A percentile compares a stretch with the other conserved stretches of the same genome.
Evolutionary conservation across 2,888 invertebrate species (phyloP).

Genomic region (Ophion slaviceki): DNA sequence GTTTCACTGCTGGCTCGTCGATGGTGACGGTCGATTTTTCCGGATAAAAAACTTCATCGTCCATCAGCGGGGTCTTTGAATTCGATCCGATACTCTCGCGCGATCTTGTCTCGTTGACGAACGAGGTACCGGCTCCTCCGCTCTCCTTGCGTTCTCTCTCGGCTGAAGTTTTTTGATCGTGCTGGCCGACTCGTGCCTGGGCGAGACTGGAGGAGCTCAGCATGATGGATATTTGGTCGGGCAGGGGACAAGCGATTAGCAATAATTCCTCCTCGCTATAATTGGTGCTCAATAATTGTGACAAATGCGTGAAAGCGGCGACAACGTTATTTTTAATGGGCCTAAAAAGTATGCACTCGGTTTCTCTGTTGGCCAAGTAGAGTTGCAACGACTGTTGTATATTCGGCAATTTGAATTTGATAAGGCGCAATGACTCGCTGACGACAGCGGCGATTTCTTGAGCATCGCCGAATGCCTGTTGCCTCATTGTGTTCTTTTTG

Average conservation of each 20-base stretch:
- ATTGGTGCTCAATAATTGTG: constrained; percentile 90
- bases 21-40: constrained; percentile 8
- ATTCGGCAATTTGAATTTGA: constrained; percentile 91
- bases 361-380: constrained; percentile 97
- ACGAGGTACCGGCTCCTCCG: constrained; percentile 6
- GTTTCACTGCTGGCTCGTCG: constrained; percentile 13
- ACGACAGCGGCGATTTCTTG: constrained; percentile 90
- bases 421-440: constrained; percentile 90
- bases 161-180: constrained; percentile 9
- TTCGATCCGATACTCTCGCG: constrained; percentile 2
- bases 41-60: constrained; percentile 53
- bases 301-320: constrained; percentile 93
- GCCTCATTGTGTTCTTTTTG: constrained; percentile 78
- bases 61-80: background rate
- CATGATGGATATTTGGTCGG: constrained; percentile 96
- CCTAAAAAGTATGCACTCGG: constrained; percentile 97
- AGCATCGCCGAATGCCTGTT: constrained; percentile 88
- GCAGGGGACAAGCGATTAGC: constrained; percentile 95
- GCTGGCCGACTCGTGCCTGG: constrained; percentile 70
- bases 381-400: constrained; percentile 96
- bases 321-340: constrained; percentile 97
- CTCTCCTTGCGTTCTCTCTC: constrained; percentile 44
- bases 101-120: constrained; percentile 3
- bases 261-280: constrained; percentile 93
- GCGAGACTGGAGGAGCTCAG: constrained; percentile 91